Conservation (phyloP, 37 sponge, comb jelly and placozoan genomes). For the Corticium candelabrum region DNA sequence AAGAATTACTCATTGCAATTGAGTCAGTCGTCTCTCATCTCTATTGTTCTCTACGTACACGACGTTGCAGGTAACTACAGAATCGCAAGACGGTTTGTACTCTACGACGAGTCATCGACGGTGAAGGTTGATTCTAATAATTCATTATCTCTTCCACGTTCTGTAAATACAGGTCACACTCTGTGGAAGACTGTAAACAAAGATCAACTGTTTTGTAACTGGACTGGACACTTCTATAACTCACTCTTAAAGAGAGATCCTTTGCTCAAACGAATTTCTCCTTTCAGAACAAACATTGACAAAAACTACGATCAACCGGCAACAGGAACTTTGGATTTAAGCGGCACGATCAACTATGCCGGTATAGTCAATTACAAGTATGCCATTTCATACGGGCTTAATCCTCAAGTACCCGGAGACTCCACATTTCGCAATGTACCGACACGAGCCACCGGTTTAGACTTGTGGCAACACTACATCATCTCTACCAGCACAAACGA, state of each 20-base stretch:
- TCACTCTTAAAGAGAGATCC: not conserved
- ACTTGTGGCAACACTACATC: not conserved
- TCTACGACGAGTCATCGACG: too few relatives aligned
- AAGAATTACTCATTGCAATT: too few relatives aligned
- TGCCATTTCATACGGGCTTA: not conserved
- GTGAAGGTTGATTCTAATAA: too few relatives aligned
- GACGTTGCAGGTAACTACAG: too few relatives aligned
- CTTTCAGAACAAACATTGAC: not conserved
- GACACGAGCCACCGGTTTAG: not conserved
- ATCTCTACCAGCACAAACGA: not conserved
- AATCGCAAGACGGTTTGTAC: too few relatives aligned
- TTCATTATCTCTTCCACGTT: too few relatives aligned
- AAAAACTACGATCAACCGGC: not conserved
- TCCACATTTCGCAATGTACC: not conserved
- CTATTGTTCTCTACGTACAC: too few relatives aligned
- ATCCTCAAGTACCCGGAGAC: not conserved
- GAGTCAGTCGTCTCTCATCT: too few relatives aligned
- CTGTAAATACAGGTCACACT: not conserved
- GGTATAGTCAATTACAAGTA: not conserved
- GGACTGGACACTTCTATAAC: not conserved
- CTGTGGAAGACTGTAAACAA: not conserved
- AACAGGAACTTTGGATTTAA: not conserved
- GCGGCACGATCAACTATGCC: not conserved
- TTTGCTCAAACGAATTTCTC: not conserved
- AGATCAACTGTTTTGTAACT: not conserved